Evolutionary conservation across 2,797 vertebrate species (phyloP).

Genomic region (Champsocephalus gunnari): DNA sequence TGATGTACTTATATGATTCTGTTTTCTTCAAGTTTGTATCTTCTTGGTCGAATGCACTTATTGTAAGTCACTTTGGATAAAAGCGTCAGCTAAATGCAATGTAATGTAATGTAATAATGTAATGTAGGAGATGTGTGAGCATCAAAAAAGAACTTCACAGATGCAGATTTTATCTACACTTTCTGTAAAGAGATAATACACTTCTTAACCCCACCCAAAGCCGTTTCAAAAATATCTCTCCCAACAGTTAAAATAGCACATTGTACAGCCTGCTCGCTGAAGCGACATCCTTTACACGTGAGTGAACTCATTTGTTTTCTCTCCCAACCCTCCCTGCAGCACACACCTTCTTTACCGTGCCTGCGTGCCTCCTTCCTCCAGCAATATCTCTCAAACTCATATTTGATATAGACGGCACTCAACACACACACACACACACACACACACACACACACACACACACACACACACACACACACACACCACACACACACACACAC

Average conservation of each 20-base stretch:
- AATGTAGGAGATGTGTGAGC: not conserved
- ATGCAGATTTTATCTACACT: not conserved
- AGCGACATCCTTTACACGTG: constrained; percentile 9
- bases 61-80: no score
- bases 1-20: no score
- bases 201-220: constrained; percentile 2
- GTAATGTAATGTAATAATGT: no score
- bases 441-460: no score
- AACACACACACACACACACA: no score
- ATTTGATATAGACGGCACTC: not conserved
- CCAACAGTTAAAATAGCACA: constrained; percentile 12
- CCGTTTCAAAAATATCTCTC: not conserved
- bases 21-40: no score
- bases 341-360: not conserved
- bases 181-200: not conserved
- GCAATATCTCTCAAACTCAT: not conserved
- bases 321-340: not conserved
- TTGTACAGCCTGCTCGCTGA: constrained; percentile 28
- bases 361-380: not conserved
- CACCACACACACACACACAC: no score
- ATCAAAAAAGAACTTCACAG: not conserved
- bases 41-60: no score
- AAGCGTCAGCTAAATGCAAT: no score
- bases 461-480: no score
- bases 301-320: constrained; percentile 31